phyloP scores from a whole-genome alignment of 2,113 vertebrate genomes.

The Proteles cristata region DNA sequence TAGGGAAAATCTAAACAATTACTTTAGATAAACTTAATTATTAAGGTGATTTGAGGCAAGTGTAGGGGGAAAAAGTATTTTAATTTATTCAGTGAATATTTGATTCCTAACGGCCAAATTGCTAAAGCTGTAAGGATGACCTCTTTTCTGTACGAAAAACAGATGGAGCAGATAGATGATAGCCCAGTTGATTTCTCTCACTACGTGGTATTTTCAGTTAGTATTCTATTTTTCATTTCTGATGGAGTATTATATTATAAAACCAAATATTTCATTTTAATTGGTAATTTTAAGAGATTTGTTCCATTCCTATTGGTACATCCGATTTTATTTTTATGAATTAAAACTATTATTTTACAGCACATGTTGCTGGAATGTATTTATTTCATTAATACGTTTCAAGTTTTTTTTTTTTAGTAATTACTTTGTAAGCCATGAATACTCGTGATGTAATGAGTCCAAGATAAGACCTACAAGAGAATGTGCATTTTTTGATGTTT shows the following conservation, averaged over 20 bases:
- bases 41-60: neutral
- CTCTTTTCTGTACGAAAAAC: neutral
- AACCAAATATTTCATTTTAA: neutral
- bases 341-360: neutral
- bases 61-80: neutral
- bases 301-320: neutral
- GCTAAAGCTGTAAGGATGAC: neutral
- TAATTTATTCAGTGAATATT: neutral
- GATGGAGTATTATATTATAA: neutral
- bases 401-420: neutral
- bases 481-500: neutral
- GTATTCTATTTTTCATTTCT: conserved; percentile 7
- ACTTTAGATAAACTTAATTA: neutral
- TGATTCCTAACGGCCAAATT: neutral
- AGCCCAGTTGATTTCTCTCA: neutral
- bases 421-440: neutral
- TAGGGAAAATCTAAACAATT: neutral
- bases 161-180: neutral
- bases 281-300: neutral
- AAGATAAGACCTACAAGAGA: neutral
- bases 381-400: neutral
- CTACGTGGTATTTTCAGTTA: neutral
- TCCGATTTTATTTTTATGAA: neutral
- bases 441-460: neutral
- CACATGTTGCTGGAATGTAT: neutral